These are phyloP conservation scores for Phylloscopus whistleri DNA, from an alignment of 2,113 vertebrate genomes.

Conservation along the genomic window DNA sequence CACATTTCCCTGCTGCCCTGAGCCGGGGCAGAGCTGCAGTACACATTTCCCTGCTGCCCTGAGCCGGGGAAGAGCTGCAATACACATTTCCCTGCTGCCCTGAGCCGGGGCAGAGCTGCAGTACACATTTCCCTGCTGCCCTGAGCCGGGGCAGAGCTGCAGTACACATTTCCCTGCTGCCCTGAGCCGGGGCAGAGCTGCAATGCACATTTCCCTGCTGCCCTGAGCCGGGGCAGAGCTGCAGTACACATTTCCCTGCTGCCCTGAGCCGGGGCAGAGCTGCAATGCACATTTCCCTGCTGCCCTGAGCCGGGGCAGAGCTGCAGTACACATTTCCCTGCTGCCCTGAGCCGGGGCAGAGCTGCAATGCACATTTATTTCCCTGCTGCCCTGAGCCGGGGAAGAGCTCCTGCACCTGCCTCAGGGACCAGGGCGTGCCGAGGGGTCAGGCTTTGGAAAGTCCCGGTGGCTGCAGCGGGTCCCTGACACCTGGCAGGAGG, in stretches of 20 bases:
- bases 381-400: background rate
- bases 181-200: background rate
- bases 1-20: too few relatives aligned
- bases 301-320: background rate
- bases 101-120: background rate
- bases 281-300: background rate
- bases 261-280: background rate
- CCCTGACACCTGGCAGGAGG: background rate
- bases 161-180: background rate
- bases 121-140: background rate
- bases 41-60: background rate
- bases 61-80: too few relatives aligned
- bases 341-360: background rate
- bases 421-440: background rate
- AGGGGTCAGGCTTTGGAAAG: background rate
- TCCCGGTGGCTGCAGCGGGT: background rate
- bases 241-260: background rate
- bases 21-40: background rate
- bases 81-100: background rate
- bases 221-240: background rate
- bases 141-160: background rate
- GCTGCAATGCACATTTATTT: background rate
- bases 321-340: background rate
- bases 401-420: too few relatives aligned
- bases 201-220: background rate